Evolutionary conservation across 2,113 vertebrate genomes (phyloP).

Genomic region (Chroicocephalus ridibundus): DNA sequence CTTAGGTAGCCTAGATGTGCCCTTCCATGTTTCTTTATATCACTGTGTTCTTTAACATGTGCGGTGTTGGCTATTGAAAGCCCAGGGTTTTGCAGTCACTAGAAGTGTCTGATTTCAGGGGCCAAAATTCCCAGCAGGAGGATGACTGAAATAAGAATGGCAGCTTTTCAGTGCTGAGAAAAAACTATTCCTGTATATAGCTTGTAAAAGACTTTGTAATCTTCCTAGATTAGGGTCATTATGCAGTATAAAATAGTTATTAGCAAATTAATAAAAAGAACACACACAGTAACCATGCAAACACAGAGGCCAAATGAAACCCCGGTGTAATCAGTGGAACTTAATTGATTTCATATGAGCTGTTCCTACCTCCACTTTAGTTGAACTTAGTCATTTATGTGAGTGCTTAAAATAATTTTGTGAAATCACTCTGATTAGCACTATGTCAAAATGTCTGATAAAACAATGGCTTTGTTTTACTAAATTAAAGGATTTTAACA

Average conservation of each 20-base stretch:
- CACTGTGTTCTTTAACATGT: neutral
- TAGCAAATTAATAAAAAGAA: constrained; percentile 11
- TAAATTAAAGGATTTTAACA: constrained; percentile 19
- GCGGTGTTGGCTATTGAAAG: neutral
- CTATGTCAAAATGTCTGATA: neutral
- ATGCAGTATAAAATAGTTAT: neutral
- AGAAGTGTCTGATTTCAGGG: neutral
- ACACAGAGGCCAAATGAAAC: neutral
- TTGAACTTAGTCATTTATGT: neutral
- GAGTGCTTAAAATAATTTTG: neutral
- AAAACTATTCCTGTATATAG: neutral
- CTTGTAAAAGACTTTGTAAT: neutral
- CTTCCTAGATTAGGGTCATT: neutral
- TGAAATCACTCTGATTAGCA: neutral
- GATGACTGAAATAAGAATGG: neutral
- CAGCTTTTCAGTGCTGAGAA: neutral
- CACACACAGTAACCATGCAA: neutral
- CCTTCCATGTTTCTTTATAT: neutral
- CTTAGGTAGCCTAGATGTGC: neutral
- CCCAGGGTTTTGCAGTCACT: neutral
- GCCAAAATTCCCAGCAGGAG: neutral
- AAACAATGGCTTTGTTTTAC: neutral
- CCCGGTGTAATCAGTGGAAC: neutral
- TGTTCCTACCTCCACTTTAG: neutral
- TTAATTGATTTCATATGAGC: constrained; percentile 17